A percentile compares a stretch with the other conserved stretches of the same genome.
Conservation (phyloP, 2,888 invertebrate species). For the Drosophila planitibia region DNA sequence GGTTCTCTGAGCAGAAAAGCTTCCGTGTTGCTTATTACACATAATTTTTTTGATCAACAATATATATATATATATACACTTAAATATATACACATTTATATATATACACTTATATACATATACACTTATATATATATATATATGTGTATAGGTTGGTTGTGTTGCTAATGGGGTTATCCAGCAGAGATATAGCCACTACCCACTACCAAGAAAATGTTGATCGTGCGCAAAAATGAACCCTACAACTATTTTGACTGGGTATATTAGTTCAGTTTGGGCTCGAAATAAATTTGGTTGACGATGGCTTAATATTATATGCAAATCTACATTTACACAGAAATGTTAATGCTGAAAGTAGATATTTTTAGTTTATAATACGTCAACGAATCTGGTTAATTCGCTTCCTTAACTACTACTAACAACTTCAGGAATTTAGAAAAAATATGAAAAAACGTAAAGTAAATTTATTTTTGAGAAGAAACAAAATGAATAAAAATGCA, state of each 20-base stretch:
- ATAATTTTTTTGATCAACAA: constrained; percentile 50
- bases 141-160: not conserved
- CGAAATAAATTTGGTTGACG: not conserved
- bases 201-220: not conserved
- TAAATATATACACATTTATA: not conserved
- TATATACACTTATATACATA: not conserved
- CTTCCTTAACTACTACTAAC: not conserved
- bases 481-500: not conserved
- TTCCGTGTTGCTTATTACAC: constrained; percentile 44
- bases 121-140: not conserved
- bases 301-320: not conserved
- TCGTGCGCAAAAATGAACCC: constrained; percentile 29
- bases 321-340: not conserved
- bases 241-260: not conserved
- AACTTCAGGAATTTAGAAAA: not conserved
- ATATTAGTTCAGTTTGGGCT: constrained; percentile 5
- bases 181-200: not conserved
- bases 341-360: not conserved
- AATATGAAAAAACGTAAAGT: not conserved
- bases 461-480: not conserved
- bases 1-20: constrained; percentile 37
- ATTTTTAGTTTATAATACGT: not conserved
- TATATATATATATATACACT: constrained; percentile 1
- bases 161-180: constrained; percentile 25
- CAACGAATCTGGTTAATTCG: not conserved